Evolutionary conservation across 2,888 invertebrate species (phyloP).

Genomic region (Stomorhina lunata): DNA sequence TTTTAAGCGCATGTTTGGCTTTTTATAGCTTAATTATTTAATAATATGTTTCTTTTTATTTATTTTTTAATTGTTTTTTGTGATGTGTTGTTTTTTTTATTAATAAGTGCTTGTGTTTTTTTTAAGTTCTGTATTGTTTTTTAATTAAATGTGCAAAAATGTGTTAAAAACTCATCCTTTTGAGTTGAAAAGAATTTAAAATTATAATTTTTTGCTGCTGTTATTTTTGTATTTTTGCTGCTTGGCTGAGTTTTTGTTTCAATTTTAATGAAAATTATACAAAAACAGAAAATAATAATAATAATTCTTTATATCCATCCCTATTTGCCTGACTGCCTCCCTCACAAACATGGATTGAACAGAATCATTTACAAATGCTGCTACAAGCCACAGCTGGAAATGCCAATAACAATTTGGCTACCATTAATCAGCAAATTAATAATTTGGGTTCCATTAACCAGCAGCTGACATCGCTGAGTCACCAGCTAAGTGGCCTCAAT

Average conservation of each 20-base stretch:
- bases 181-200: neutral
- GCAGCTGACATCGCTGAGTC: conserved; percentile 78
- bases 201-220: conserved; percentile 34
- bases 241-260: conserved; percentile 52
- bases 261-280: conserved; percentile 4
- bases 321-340: neutral
- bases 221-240: conserved; percentile 1
- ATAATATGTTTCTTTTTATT: neutral
- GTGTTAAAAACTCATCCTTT: conserved; percentile 13
- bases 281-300: conserved; percentile 9
- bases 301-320: conserved; percentile 9
- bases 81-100: conserved; percentile 28
- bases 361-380: conserved; percentile 78
- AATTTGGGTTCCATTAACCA: conserved; percentile 79
- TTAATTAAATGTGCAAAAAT: conserved; percentile 8
- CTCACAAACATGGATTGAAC: conserved; percentile 12
- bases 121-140: conserved; percentile 34
- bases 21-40: conserved; percentile 5
- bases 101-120: conserved; percentile 24
- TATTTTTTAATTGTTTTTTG: neutral
- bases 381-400: conserved; percentile 75
- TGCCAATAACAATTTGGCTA: conserved; percentile 79
- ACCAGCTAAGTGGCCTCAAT: conserved; percentile 79
- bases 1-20: conserved; percentile 22
- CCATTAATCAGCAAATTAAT: conserved; percentile 79